phyloP scores from a whole-genome alignment of 2,113 vertebrate species.

The Phrynosoma platyrhinos region DNA sequence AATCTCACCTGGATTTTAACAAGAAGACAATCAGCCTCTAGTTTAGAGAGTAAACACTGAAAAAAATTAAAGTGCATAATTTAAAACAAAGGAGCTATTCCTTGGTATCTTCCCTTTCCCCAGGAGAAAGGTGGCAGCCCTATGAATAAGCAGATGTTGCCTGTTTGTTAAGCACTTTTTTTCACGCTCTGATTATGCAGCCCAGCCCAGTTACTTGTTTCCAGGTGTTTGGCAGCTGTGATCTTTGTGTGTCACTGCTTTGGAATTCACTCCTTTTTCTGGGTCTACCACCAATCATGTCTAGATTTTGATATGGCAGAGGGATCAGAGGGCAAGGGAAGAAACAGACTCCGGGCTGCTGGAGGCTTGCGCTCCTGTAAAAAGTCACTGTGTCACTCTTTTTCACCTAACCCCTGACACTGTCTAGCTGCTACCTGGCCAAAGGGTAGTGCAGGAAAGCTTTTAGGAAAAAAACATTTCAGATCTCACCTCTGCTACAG shows the following conservation, averaged over 20 bases:
- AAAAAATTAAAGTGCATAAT: neutral
- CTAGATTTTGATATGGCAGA: neutral
- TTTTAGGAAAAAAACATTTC: neutral
- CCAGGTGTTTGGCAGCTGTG: conserved; percentile 18
- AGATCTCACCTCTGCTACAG: neutral
- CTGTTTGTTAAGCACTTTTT: neutral
- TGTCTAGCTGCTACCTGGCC: neutral
- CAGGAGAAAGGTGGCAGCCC: conserved; percentile 2
- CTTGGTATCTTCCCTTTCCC: neutral
- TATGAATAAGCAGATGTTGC: conserved; percentile 18
- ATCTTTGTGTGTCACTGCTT: neutral
- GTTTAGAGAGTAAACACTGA: neutral
- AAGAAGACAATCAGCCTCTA: neutral
- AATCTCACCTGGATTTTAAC: neutral
- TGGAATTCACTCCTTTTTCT: neutral
- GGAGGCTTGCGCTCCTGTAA: neutral
- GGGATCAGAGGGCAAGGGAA: neutral
- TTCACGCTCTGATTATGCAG: neutral
- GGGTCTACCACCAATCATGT: neutral
- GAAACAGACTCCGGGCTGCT: neutral
- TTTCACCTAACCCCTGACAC: neutral
- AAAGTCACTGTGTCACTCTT: neutral
- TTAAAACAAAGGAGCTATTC: neutral
- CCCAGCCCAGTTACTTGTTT: neutral
- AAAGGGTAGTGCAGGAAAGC: neutral